Conservation (phyloP, 2,113 vertebrate genomes). For the Aegithalos caudatus region DNA sequence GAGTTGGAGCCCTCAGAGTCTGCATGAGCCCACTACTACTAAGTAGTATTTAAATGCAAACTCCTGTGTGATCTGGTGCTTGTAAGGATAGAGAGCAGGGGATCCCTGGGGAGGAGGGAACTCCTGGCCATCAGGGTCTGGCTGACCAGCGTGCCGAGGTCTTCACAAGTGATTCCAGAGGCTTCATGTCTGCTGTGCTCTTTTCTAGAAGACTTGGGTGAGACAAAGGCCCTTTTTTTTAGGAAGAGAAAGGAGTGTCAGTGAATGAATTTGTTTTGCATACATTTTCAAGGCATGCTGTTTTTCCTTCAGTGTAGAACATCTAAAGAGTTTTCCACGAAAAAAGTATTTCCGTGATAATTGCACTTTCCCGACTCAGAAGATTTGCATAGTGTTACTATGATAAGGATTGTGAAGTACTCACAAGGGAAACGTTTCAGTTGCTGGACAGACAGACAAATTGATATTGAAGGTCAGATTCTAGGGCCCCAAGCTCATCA, state of each 20-base stretch:
- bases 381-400: neutral
- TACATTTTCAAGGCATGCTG: neutral
- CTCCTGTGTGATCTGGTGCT: fast-evolving
- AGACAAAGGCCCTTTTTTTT: neutral
- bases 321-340: neutral
- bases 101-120: too few relatives aligned
- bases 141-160: fast-evolving
- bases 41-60: neutral
- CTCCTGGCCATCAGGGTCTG: fast-evolving
- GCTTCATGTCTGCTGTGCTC: neutral
- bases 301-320: neutral
- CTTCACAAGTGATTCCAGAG: neutral
- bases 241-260: neutral
- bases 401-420: neutral
- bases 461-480: neutral
- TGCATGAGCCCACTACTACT: neutral
- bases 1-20: neutral
- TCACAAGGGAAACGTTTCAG: neutral
- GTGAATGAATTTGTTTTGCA: neutral
- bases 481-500: neutral
- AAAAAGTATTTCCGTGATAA: neutral
- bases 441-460: neutral
- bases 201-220: neutral
- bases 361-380: neutral
- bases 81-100: neutral